A percentile compares a stretch with the other conserved stretches of the same genome.
These are phyloP conservation scores for Coryphaenoides rupestris DNA, from an alignment of 2,113 vertebrate genomes.

Conservation along the genomic window DNA sequence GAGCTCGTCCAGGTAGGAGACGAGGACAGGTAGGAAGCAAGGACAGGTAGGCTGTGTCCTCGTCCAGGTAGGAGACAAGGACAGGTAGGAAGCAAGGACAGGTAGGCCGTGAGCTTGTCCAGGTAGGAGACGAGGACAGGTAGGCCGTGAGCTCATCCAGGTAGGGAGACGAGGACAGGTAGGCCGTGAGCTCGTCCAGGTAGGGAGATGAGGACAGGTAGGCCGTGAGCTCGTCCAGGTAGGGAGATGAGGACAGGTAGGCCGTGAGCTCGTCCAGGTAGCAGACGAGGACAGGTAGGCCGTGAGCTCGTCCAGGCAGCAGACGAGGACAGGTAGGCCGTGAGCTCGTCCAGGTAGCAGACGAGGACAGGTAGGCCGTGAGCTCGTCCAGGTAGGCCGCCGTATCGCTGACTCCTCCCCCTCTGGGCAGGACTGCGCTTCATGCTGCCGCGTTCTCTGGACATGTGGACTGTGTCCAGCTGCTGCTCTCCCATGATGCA, in stretches of 20 bases:
- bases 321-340: conserved; percentile 82
- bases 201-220: conserved; percentile 93
- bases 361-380: conserved; percentile 81
- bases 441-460: conserved; percentile 89
- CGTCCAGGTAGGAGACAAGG: no score
- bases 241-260: conserved; percentile 90
- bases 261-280: no score
- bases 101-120: conserved; percentile 74
- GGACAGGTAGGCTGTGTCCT: conserved; percentile 79
- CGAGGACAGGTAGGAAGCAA: conserved; percentile 83
- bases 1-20: no score
- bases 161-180: conserved; percentile 92
- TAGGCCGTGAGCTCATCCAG: conserved; percentile 53
- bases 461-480: conserved; percentile 86
- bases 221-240: no score
- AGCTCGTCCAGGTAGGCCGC: no score
- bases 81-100: conserved; percentile 83
- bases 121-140: conserved; percentile 90
- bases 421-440: conserved; percentile 79
- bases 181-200: no score
- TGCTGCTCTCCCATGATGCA: conserved; percentile 86
- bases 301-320: conserved; percentile 85
- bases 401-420: neutral
- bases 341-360: no score
- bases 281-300: conserved; percentile 91